These are phyloP conservation scores for Syngnathoides biaculeatus DNA, from an alignment of 2,113 vertebrate species.

Conservation along the genomic window DNA sequence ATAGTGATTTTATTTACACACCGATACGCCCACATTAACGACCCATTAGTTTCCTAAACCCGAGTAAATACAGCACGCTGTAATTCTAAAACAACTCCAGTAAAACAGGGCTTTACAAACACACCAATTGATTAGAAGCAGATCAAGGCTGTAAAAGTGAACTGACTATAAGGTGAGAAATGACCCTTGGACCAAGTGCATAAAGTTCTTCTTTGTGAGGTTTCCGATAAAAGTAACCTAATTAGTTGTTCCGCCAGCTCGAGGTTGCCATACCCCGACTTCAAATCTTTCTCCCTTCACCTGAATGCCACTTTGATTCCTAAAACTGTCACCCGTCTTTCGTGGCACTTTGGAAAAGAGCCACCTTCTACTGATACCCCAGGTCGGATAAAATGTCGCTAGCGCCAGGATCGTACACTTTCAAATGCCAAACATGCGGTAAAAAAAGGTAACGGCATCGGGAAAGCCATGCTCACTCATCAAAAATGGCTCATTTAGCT, in stretches of 20 bases:
- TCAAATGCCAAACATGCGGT: slow-evolving; percentile 40
- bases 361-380: slow-evolving; percentile 43
- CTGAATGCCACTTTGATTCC: slow-evolving; percentile 42
- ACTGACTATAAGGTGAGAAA: slow-evolving; percentile 1
- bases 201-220: slow-evolving; percentile 27
- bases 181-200: neutral
- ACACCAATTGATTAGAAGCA: neutral
- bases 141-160: slow-evolving; percentile 1
- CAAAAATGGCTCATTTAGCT: slow-evolving; percentile 56
- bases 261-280: slow-evolving; percentile 36
- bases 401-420: slow-evolving; percentile 45
- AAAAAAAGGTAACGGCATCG: slow-evolving; percentile 41
- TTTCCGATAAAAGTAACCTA: slow-evolving; percentile 43
- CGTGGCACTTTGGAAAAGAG: slow-evolving; percentile 36
- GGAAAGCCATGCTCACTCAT: slow-evolving; percentile 40
- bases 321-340: slow-evolving; percentile 34
- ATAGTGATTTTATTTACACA: neutral
- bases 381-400: slow-evolving; percentile 55
- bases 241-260: slow-evolving; percentile 47
- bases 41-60: neutral
- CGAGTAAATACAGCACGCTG: neutral
- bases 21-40: neutral
- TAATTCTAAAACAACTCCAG: neutral
- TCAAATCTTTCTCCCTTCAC: slow-evolving; percentile 28
- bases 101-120: neutral